A percentile compares a stretch with the other conserved stretches of the same genome.
These are phyloP conservation scores for Euborellia annulipes DNA, from an alignment of 1,140 invertebrate species.

Conservation along the genomic window DNA sequence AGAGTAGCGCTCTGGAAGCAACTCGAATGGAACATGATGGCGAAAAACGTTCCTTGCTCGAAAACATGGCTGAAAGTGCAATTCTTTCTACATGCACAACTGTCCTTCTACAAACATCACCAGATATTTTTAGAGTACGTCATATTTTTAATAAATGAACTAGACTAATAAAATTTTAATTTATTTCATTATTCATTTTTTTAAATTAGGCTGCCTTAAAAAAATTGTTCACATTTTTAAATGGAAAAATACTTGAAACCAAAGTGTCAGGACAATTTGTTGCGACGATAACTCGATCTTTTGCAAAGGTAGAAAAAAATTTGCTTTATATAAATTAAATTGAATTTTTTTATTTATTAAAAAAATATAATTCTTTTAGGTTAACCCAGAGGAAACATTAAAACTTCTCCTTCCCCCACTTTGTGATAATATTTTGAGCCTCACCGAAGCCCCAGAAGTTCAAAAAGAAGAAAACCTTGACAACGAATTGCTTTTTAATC, in stretches of 20 bases:
- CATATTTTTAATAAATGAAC: not conserved
- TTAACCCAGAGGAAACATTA: conserved; percentile 43
- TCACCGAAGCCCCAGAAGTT: conserved; percentile 41
- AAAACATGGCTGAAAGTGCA: conserved; percentile 49
- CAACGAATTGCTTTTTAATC: conserved; percentile 59
- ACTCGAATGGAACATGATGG: conserved; percentile 44
- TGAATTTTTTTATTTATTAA: conserved; percentile 10
- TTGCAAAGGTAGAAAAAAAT: conserved; percentile 41
- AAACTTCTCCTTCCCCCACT: conserved; percentile 56
- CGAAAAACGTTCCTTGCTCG: conserved; percentile 45
- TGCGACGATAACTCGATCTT: conserved; percentile 48
- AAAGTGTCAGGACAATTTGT: conserved; percentile 65
- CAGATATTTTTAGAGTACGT: conserved; percentile 38
- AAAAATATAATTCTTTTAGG: conserved; percentile 21
- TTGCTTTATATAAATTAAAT: not conserved
- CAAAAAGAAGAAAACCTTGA: conserved; percentile 57
- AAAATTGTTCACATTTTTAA: conserved; percentile 57
- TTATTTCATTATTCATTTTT: not conserved
- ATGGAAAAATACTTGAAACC: conserved; percentile 57
- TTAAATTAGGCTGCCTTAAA: conserved; percentile 41
- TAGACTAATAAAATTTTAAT: not conserved
- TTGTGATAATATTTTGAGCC: conserved; percentile 37
- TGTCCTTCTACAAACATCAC: conserved; percentile 42
- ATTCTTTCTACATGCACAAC: conserved; percentile 48
- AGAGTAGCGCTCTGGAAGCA: conserved; percentile 50